Evolutionary conservation across 2,113 vertebrate species (phyloP).

Genomic region (Cyrtonyx montezumae): DNA sequence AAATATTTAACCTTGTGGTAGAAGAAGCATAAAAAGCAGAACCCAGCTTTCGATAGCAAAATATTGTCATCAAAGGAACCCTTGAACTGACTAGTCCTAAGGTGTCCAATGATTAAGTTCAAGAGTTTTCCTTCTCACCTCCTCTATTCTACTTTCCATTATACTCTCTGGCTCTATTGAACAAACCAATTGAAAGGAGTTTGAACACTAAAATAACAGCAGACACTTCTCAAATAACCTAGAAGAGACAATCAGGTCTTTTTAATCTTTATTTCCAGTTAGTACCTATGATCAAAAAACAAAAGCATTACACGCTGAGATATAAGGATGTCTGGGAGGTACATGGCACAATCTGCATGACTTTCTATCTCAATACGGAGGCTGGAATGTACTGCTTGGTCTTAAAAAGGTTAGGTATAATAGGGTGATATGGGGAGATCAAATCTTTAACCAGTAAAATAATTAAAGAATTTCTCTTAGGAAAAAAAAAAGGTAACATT

Average conservation of each 20-base stretch:
- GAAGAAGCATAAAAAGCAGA: background rate
- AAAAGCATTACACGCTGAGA: background rate
- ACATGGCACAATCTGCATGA: background rate
- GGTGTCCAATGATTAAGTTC: background rate
- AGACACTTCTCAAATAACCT: background rate
- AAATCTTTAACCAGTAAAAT: background rate
- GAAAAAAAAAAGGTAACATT: background rate
- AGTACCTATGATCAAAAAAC: background rate
- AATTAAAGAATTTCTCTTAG: background rate
- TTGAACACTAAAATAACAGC: background rate
- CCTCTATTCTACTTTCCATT: background rate
- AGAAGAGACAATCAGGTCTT: background rate
- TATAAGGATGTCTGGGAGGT: background rate
- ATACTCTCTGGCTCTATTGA: background rate
- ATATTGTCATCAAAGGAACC: background rate
- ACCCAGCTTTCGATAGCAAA: background rate
- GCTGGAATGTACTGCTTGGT: background rate
- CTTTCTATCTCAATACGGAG: accelerated
- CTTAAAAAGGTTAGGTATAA: background rate
- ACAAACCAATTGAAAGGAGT: background rate
- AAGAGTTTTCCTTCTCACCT: background rate
- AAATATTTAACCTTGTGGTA: background rate
- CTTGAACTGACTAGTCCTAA: background rate
- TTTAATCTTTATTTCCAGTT: background rate
- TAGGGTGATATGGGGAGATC: background rate